Percentiles rank a stretch among this genome's conserved stretches.
Evolutionary conservation across 1,140 invertebrate species (phyloP).

Genomic region (Schlechtendalia chinensis): DNA sequence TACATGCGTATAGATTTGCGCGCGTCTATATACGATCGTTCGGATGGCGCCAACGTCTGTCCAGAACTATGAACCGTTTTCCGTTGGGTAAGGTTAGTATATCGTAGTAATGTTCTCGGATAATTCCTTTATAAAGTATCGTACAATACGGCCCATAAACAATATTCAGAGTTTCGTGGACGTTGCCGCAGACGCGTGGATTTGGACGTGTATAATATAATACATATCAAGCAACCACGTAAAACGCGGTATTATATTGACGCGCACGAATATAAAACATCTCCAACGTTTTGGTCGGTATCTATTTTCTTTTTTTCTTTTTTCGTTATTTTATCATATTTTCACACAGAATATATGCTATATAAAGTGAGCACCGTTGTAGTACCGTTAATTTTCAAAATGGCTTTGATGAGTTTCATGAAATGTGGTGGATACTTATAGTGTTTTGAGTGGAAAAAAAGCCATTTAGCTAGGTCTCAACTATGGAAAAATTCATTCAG

Average conservation of each 20-base stretch:
- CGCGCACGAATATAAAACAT: not conserved
- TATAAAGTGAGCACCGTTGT: not conserved
- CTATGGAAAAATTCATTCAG: too few species aligned
- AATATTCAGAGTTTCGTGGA: constrained; percentile 7
- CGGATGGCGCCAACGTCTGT: constrained; percentile 31
- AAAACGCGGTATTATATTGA: not conserved
- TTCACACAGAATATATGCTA: not conserved
- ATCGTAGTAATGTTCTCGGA: not conserved
- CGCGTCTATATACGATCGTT: constrained; percentile 11
- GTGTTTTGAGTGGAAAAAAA: too few species aligned
- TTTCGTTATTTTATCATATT: not conserved
- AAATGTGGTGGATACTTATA: too few species aligned
- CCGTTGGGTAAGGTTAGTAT: constrained; percentile 44
- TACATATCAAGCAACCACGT: not conserved
- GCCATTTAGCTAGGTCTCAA: too few species aligned
- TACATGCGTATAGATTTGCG: too few species aligned
- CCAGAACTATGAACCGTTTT: constrained; percentile 25
- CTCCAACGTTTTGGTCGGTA: not conserved
- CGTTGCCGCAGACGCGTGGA: not conserved
- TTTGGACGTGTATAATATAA: constrained; percentile 33
- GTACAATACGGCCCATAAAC: constrained; percentile 13
- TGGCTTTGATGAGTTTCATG: too few species aligned
- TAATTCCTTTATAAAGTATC: constrained; percentile 7
- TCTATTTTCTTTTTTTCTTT: not conserved
- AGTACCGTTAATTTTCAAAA: too few species aligned